Conservation (phyloP, 2,113 vertebrate species). For the Brienomyrus brachyistius region DNA sequence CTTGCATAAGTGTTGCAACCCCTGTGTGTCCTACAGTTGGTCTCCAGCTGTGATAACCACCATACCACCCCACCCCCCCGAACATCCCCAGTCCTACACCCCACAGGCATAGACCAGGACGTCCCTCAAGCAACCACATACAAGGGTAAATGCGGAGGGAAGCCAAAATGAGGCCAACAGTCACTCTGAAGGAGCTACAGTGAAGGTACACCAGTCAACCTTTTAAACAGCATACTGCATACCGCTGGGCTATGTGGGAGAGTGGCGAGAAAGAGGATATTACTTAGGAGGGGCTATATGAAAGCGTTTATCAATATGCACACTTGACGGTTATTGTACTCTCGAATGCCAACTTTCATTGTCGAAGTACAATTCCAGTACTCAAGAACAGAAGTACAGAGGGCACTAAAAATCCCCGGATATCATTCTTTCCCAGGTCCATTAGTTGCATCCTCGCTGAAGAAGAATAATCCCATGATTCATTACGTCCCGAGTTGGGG, state of each 20-base stretch:
- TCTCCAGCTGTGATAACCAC: too few species aligned
- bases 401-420: background rate
- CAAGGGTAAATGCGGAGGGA: background rate
- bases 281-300: background rate
- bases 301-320: background rate
- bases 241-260: background rate
- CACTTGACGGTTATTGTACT: too few species aligned
- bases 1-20: background rate
- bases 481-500: background rate
- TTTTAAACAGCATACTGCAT: background rate
- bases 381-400: background rate
- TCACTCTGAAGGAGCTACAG: background rate
- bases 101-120: background rate
- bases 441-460: too few species aligned
- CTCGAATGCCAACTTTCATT: background rate
- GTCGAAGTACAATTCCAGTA: background rate
- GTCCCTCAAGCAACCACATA: background rate
- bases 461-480: background rate
- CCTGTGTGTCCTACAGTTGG: background rate
- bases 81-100: background rate
- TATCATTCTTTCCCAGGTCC: background rate
- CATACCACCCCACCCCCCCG: too few species aligned
- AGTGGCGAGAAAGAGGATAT: background rate
- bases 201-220: too few species aligned
- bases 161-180: background rate